A percentile compares a stretch with the other conserved stretches of the same genome.
Conservation (phyloP, 1,140 invertebrate genomes). For the Amphibalanus amphitrite region DNA sequence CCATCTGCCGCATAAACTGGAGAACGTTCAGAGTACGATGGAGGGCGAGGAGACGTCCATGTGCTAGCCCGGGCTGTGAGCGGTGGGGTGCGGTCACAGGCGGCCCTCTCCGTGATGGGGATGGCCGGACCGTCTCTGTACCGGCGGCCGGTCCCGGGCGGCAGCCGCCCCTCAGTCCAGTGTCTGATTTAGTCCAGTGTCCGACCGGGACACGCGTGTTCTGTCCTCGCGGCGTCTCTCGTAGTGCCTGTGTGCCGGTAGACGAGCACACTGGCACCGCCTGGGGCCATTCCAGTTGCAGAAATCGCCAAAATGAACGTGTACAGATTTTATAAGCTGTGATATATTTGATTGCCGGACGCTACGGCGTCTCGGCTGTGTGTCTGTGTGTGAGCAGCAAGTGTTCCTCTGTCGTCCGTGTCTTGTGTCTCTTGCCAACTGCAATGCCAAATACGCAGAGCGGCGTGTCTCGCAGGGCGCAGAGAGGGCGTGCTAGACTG, state of each 20-base stretch:
- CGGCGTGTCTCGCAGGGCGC: too few species aligned
- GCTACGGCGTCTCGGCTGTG: neutral
- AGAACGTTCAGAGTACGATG: constrained; percentile 18
- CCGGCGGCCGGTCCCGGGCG: too few species aligned
- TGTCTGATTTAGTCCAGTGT: too few species aligned
- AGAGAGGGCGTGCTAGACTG: too few species aligned
- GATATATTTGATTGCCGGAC: neutral
- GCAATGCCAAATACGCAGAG: neutral
- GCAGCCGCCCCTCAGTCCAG: too few species aligned
- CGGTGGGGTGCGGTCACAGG: neutral
- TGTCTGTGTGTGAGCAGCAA: neutral
- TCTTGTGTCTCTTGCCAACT: neutral
- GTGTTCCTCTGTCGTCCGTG: neutral
- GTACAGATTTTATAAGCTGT: constrained; percentile 2
- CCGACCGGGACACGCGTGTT: neutral
- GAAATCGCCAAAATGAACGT: neutral
- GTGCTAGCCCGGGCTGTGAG: constrained; percentile 11
- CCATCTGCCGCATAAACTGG: constrained; percentile 19
- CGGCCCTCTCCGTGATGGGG: neutral
- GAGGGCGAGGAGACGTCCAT: constrained; percentile 18
- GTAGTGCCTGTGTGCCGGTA: neutral
- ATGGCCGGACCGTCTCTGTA: too few species aligned
- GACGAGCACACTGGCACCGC: too few species aligned
- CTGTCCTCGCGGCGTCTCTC: neutral
- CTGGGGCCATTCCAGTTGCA: neutral